Percentiles rank a stretch among this genome's conserved stretches.
phyloP scores from a whole-genome alignment of 2,888 invertebrate species.

The Agonopterix arenella region DNA sequence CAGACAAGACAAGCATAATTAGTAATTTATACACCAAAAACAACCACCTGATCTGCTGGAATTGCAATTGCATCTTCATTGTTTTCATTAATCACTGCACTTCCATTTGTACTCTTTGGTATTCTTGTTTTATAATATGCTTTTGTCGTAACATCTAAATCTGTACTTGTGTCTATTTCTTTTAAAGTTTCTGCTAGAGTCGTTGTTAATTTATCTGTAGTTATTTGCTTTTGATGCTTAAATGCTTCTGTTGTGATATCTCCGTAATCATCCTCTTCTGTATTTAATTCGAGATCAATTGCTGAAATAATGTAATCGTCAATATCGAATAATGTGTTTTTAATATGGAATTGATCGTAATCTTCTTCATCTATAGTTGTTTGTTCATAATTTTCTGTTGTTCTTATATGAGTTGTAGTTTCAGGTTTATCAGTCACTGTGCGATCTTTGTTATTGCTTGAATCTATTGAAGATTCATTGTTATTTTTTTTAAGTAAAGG shows the following conservation, averaged over 20 bases:
- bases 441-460: neutral
- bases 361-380: neutral
- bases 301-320: too few species aligned
- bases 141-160: neutral
- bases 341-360: too few species aligned
- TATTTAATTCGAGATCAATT: too few species aligned
- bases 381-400: conserved; percentile 2
- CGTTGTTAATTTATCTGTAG: neutral
- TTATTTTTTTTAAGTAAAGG: neutral
- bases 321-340: too few species aligned
- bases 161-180: neutral
- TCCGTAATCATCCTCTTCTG: too few species aligned
- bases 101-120: neutral
- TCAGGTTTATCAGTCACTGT: neutral
- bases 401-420: neutral
- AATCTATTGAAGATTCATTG: neutral
- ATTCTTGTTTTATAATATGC: neutral
- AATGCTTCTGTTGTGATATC: neutral
- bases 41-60: neutral
- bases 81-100: too few species aligned
- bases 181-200: neutral
- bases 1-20: neutral
- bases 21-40: neutral
- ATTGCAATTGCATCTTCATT: neutral
- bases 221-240: neutral